Conservation (phyloP, 2,113 vertebrate species). For the Lagopus muta region DNA sequence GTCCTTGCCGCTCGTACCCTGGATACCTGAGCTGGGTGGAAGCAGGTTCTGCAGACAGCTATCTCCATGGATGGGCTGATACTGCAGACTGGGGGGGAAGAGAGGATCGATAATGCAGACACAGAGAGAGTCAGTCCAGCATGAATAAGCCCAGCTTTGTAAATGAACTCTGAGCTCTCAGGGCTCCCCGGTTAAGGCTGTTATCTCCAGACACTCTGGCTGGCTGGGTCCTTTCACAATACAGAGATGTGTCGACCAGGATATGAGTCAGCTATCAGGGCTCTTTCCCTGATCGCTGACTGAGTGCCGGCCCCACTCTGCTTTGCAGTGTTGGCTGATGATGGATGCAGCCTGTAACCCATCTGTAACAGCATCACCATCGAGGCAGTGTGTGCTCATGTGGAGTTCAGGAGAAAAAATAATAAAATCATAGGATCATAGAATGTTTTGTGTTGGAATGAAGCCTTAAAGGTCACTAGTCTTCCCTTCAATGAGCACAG, state of each 20-base stretch:
- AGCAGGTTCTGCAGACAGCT: conserved; percentile 34
- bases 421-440: too few species aligned
- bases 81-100: not conserved
- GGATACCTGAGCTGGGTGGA: conserved; percentile 28
- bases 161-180: conserved; percentile 33
- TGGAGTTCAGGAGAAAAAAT: not conserved
- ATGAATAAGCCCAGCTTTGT: conserved; percentile 47
- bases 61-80: conserved; percentile 35
- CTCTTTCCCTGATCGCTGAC: conserved; percentile 47
- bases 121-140: not conserved
- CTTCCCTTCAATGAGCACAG: not conserved
- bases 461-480: too few species aligned
- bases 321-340: not conserved
- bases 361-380: fast-evolving
- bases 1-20: not conserved
- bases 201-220: conserved; percentile 65
- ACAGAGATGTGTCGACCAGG: conserved; percentile 57
- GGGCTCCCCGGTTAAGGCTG: conserved; percentile 11
- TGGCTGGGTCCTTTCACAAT: conserved; percentile 60
- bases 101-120: conserved; percentile 11
- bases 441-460: too few species aligned
- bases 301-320: not conserved
- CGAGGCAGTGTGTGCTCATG: not conserved
- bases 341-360: not conserved
- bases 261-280: conserved; percentile 65